Evolutionary conservation across 2,113 vertebrate species (phyloP).

Genomic region (Grammomys dolichurus): DNA sequence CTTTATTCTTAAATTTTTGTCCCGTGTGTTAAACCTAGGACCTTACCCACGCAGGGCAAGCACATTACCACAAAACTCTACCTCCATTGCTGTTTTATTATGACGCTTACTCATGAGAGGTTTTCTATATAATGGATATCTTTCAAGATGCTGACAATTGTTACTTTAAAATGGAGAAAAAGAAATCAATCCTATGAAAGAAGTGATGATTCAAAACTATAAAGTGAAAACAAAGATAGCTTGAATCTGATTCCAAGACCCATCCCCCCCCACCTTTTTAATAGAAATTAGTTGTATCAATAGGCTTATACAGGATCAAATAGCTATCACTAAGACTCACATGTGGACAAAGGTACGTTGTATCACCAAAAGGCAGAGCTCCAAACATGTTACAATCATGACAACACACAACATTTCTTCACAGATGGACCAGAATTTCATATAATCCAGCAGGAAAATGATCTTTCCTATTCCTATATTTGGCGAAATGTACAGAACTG

Average conservation of each 20-base stretch:
- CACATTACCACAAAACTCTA: neutral
- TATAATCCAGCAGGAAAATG: neutral
- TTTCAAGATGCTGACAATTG: constrained; percentile 58
- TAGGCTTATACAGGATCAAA: constrained; percentile 60
- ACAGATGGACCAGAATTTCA: constrained; percentile 18
- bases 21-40: neutral
- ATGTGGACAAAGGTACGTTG: neutral
- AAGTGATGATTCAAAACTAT: constrained; percentile 55
- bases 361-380: neutral
- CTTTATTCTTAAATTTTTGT: neutral
- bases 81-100: neutral
- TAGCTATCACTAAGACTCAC: constrained; percentile 45
- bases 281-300: constrained; percentile 48
- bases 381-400: neutral
- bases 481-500: neutral
- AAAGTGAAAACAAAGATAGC: constrained; percentile 29
- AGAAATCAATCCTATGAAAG: constrained; percentile 68
- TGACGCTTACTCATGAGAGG: constrained; percentile 6
- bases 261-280: constrained; percentile 5
- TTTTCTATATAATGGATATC: constrained; percentile 55
- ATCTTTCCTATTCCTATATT: neutral
- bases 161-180: constrained; percentile 67
- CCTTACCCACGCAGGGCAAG: neutral
- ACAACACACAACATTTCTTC: neutral
- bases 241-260: constrained; percentile 72